These are phyloP conservation scores for Philaethria dido DNA, from an alignment of 2,888 invertebrate genomes.

Conservation along the genomic window DNA sequence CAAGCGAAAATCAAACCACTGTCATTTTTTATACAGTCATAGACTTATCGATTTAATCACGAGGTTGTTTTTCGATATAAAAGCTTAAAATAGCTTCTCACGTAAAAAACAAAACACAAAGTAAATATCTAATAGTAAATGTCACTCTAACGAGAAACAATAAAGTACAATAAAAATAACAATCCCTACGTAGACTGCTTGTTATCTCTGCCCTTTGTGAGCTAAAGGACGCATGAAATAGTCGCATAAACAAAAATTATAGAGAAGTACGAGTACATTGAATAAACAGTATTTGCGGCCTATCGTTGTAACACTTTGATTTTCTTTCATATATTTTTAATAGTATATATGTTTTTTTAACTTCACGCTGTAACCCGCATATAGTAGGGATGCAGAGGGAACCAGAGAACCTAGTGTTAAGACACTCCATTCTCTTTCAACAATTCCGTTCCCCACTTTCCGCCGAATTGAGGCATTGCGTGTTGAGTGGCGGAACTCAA, in stretches of 20 bases:
- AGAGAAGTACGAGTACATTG: slow-evolving; percentile 18
- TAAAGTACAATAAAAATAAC: slow-evolving; percentile 61
- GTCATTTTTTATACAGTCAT: no score
- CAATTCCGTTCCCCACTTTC: no score
- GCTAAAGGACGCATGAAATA: slow-evolving; percentile 47
- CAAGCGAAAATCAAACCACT: no score
- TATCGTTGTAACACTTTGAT: neutral
- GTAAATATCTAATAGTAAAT: slow-evolving; percentile 24
- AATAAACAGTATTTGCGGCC: slow-evolving; percentile 4
- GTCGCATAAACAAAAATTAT: slow-evolving; percentile 39
- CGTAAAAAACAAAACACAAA: slow-evolving; percentile 2
- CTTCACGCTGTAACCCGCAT: no score
- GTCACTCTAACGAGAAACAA: slow-evolving; percentile 57
- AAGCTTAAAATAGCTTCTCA: neutral
- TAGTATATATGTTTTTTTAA: no score
- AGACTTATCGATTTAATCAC: no score
- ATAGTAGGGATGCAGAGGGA: no score
- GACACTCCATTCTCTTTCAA: no score
- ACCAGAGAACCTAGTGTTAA: no score
- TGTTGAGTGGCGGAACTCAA: no score
- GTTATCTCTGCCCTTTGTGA: slow-evolving; percentile 61
- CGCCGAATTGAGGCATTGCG: no score
- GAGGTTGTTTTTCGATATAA: neutral
- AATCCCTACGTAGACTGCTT: slow-evolving; percentile 55
- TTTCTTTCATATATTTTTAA: neutral